Percentiles rank a stretch among this genome's conserved stretches.
Conservation (phyloP, 2,797 vertebrate species). For the Gephyroberyx darwinii region DNA sequence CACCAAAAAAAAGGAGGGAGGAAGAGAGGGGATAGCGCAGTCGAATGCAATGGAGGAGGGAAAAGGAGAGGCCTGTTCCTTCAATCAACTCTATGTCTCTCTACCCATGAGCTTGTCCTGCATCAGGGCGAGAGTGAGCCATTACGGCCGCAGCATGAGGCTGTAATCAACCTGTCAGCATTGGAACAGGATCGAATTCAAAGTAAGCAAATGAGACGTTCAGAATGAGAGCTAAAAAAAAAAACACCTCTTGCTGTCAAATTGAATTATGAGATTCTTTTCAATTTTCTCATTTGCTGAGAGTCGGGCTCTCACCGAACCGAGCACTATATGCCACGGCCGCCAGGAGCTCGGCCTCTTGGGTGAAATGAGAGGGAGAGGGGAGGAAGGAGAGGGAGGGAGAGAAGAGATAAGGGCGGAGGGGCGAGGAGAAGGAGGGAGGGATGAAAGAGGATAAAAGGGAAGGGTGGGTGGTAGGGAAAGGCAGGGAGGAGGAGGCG, state of each 20-base stretch:
- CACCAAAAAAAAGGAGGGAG: constrained; percentile 48
- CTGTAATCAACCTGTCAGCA: constrained; percentile 67
- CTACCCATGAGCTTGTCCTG: constrained; percentile 25
- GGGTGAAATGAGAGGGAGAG: neutral
- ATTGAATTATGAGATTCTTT: constrained; percentile 2
- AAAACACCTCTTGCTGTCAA: constrained; percentile 11
- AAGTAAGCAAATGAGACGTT: constrained; percentile 35
- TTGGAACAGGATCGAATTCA: constrained; percentile 22
- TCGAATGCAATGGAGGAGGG: too few relatives aligned
- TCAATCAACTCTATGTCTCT: constrained; percentile 39
- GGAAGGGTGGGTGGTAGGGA: neutral
- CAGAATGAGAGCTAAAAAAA: constrained; percentile 13
- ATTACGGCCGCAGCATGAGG: constrained; percentile 3
- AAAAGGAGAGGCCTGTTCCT: constrained; percentile 22
- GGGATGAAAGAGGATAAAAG: neutral
- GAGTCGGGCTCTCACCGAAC: neutral
- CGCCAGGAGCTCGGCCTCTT: neutral
- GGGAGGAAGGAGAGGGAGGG: neutral
- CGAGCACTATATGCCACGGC: neutral
- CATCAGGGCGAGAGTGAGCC: constrained; percentile 17
- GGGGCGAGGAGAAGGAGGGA: neutral
- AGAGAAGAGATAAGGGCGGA: neutral
- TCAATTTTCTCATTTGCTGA: neutral
- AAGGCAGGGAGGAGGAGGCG: neutral
- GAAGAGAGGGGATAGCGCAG: constrained; percentile 30